phyloP scores from a whole-genome alignment of 2,888 invertebrate genomes.

The Gymnosoma rotundatum region DNA sequence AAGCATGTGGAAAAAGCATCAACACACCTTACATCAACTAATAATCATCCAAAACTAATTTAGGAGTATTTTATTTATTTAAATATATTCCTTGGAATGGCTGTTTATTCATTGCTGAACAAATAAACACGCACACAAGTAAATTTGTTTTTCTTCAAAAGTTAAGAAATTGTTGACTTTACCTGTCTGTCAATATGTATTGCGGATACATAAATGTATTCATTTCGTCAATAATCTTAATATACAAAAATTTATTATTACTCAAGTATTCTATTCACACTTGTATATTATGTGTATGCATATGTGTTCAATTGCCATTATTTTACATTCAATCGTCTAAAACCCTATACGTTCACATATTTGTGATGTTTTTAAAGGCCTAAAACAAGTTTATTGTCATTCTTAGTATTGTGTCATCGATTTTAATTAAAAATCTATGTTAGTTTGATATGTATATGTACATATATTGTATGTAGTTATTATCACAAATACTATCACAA shows the following conservation, averaged over 20 bases:
- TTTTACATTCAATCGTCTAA: neutral
- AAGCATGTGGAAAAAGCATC: neutral
- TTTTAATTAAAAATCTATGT: slow-evolving; percentile 80
- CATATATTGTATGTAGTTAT: neutral
- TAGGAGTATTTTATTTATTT: neutral
- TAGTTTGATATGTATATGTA: slow-evolving; percentile 34
- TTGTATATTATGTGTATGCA: neutral
- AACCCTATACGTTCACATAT: neutral
- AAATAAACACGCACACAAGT: neutral
- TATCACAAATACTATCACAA: neutral
- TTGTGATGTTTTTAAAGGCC: slow-evolving; percentile 51
- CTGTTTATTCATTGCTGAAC: neutral
- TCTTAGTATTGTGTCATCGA: slow-evolving; percentile 81
- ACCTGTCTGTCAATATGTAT: slow-evolving; percentile 7
- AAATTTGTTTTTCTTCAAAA: slow-evolving; percentile 7
- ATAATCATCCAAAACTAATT: slow-evolving; percentile 7
- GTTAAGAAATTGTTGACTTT: slow-evolving; percentile 39
- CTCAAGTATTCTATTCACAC: neutral
- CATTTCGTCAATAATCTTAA: no score
- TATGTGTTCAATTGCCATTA: neutral
- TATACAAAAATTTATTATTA: no score
- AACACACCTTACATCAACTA: slow-evolving; percentile 40
- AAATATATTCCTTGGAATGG: neutral
- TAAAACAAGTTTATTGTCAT: slow-evolving; percentile 61
- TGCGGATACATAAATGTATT: no score